phyloP scores from a whole-genome alignment of 2,113 vertebrate genomes.

The Myiagra hebetior region DNA sequence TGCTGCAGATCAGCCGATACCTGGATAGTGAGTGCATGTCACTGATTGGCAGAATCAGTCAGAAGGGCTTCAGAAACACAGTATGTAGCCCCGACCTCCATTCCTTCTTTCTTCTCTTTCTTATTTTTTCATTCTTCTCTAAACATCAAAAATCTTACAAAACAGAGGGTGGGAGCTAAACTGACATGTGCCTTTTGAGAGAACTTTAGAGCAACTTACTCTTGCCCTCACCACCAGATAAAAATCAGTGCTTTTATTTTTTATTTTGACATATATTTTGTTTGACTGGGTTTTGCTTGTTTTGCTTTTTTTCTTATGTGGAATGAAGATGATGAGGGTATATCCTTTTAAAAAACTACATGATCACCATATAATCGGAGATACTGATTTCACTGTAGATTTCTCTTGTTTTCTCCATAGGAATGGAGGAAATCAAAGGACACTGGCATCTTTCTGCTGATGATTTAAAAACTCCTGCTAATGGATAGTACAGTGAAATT shows the following conservation, averaged over 20 bases:
- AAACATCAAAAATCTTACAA: background rate
- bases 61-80: background rate
- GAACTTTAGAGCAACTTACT: background rate
- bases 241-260: background rate
- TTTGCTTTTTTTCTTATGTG: background rate
- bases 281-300: background rate
- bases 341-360: background rate
- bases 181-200: background rate
- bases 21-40: background rate
- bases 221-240: background rate
- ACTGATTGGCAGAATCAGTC: background rate
- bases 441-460: background rate
- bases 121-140: background rate
- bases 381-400: background rate
- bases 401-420: background rate
- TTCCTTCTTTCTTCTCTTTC: background rate
- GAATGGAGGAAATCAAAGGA: background rate
- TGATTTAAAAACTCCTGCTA: conserved; percentile 30
- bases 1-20: background rate
- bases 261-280: background rate
- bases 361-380: background rate
- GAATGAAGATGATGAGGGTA: background rate
- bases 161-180: background rate
- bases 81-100: background rate
- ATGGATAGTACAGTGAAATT: background rate